phyloP scores from a whole-genome alignment of 2,797 vertebrate genomes.

The Sebastes hubbsi region DNA sequence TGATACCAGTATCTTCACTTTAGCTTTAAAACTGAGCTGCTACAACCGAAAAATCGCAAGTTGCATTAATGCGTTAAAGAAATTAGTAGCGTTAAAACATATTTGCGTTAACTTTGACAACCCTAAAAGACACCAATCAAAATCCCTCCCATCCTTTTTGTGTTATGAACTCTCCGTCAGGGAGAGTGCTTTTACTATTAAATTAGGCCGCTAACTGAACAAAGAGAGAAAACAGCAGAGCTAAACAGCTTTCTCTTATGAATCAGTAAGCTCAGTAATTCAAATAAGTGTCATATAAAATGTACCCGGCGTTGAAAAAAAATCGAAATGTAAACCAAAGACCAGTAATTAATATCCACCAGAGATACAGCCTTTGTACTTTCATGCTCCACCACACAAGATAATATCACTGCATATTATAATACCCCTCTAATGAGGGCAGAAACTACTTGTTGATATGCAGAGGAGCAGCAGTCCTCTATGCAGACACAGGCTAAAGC shows the following conservation, averaged over 20 bases:
- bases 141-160: background rate
- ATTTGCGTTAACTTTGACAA: too few species aligned
- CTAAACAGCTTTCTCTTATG: background rate
- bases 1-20: too few species aligned
- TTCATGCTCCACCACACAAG: background rate
- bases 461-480: background rate
- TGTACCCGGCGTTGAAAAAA: background rate
- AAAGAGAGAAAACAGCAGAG: background rate
- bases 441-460: constrained; percentile 22
- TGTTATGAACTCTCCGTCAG: background rate
- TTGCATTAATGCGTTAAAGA: too few species aligned
- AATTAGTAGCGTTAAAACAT: too few species aligned
- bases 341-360: background rate
- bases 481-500: background rate
- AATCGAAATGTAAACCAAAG: constrained; percentile 1
- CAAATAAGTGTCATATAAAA: background rate
- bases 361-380: background rate
- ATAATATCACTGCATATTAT: background rate
- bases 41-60: too few species aligned
- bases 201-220: background rate
- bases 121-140: too few species aligned
- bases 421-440: background rate
- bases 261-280: background rate
- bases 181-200: background rate
- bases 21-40: too few species aligned